phyloP scores from a whole-genome alignment of 2,888 invertebrate species.

The Drosophila seclusa region DNA sequence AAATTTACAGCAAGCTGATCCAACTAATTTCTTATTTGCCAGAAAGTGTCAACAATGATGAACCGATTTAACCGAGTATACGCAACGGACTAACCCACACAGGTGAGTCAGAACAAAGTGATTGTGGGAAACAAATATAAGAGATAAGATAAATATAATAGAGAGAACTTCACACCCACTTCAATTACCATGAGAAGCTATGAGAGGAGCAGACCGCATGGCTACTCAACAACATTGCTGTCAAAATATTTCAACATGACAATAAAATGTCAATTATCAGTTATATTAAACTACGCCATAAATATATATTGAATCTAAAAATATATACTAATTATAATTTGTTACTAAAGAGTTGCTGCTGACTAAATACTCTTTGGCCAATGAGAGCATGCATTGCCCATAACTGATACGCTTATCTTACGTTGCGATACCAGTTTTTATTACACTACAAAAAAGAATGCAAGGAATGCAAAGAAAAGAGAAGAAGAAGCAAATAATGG shows the following conservation, averaged over 20 bases:
- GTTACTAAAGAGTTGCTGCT: neutral
- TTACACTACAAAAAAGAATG: neutral
- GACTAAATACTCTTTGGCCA: neutral
- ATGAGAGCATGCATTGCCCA: neutral
- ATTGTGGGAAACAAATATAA: neutral
- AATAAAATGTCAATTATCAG: neutral
- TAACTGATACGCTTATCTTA: conserved; percentile 1
- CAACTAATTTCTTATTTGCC: neutral
- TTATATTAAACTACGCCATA: neutral
- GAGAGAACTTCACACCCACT: neutral
- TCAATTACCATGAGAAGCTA: neutral
- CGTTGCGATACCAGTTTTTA: neutral
- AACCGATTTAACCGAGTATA: conserved; percentile 21
- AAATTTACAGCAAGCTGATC: neutral
- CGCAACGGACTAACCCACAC: conserved; percentile 13
- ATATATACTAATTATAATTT: neutral
- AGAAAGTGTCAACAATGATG: neutral
- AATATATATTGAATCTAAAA: neutral
- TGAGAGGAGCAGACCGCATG: conserved; percentile 28
- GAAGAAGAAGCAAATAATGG: neutral
- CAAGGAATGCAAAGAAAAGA: neutral
- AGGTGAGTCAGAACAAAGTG: conserved; percentile 32
- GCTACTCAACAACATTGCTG: neutral
- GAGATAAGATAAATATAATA: conserved; percentile 41
- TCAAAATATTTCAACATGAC: neutral